These are phyloP conservation scores for Apeira syringaria DNA, from an alignment of 2,888 invertebrate species.

Conservation along the genomic window DNA sequence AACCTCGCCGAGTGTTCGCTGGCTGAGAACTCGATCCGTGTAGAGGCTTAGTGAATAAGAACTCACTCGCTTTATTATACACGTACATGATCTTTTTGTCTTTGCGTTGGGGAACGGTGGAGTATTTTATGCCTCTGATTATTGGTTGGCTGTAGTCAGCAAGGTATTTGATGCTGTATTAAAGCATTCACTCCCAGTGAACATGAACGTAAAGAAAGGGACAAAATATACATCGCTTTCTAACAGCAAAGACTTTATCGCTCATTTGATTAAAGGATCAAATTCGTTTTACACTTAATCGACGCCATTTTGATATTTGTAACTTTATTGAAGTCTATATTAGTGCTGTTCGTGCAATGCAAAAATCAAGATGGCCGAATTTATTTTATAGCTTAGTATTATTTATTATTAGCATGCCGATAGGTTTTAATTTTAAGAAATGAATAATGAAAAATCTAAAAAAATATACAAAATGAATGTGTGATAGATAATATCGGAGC, in stretches of 20 bases:
- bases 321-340: slow-evolving; percentile 5
- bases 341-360: slow-evolving; percentile 8
- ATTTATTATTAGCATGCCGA: slow-evolving; percentile 76
- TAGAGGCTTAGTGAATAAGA: slow-evolving; percentile 29
- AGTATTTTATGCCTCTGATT: neutral
- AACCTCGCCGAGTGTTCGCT: neutral
- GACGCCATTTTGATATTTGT: slow-evolving; percentile 57
- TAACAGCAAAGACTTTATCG: slow-evolving; percentile 28
- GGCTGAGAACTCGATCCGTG: neutral
- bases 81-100: slow-evolving; percentile 38
- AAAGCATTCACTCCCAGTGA: too few relatives aligned
- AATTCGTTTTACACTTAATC: slow-evolving; percentile 57
- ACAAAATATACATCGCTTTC: slow-evolving; percentile 1
- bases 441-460: slow-evolving; percentile 48
- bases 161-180: too few relatives aligned
- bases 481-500: slow-evolving; percentile 52
- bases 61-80: slow-evolving; percentile 43
- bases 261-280: slow-evolving; percentile 49
- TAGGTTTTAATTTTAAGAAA: slow-evolving; percentile 51
- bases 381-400: slow-evolving; percentile 61
- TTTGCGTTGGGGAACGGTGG: slow-evolving; percentile 19
- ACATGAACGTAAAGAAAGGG: too few relatives aligned
- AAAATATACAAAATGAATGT: slow-evolving; percentile 57
- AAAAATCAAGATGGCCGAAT: slow-evolving; percentile 33
- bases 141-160: too few relatives aligned